phyloP scores from a whole-genome alignment of 2,888 invertebrate genomes.

The Resseliella maxima region DNA sequence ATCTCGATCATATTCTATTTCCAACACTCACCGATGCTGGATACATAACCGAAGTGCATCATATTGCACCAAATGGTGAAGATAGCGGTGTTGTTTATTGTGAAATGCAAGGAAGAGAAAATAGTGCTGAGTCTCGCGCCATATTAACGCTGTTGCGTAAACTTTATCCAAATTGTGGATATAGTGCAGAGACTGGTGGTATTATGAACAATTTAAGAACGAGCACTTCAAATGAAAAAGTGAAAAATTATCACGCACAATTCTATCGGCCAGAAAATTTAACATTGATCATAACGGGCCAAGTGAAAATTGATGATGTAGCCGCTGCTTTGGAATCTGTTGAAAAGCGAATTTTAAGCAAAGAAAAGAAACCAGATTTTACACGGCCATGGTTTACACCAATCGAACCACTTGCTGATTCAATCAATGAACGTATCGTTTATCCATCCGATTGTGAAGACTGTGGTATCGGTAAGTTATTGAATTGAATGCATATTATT shows the following conservation, averaged over 20 bases:
- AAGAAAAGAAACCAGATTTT: slow-evolving; percentile 17
- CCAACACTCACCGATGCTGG: slow-evolving; percentile 85
- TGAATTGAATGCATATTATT: too few relatives aligned
- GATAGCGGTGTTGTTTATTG: slow-evolving; percentile 96
- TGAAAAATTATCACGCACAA: slow-evolving; percentile 81
- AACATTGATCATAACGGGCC: slow-evolving; percentile 84
- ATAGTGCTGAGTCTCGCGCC: slow-evolving; percentile 79
- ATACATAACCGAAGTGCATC: slow-evolving; percentile 91
- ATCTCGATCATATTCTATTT: slow-evolving; percentile 88
- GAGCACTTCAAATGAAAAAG: slow-evolving; percentile 84
- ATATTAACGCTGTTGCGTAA: slow-evolving; percentile 74
- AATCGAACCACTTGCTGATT: slow-evolving; percentile 74
- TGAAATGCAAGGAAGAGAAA: slow-evolving; percentile 91
- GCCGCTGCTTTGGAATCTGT: slow-evolving; percentile 74
- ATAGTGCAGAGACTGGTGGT: slow-evolving; percentile 87
- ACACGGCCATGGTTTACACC: slow-evolving; percentile 81
- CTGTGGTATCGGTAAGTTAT: slow-evolving; percentile 76
- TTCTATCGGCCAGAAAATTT: slow-evolving; percentile 92
- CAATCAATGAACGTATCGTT: slow-evolving; percentile 70
- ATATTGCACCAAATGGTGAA: slow-evolving; percentile 86
- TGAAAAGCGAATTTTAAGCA: slow-evolving; percentile 53
- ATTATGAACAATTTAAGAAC: slow-evolving; percentile 84
- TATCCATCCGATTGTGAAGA: slow-evolving; percentile 87
- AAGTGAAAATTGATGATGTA: slow-evolving; percentile 79
- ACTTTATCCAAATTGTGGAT: slow-evolving; percentile 85